Evolutionary conservation across 2,113 vertebrate species (phyloP), one percentile per base, ranked within the genome.

Genomic region (Riparia riparia): DNA sequence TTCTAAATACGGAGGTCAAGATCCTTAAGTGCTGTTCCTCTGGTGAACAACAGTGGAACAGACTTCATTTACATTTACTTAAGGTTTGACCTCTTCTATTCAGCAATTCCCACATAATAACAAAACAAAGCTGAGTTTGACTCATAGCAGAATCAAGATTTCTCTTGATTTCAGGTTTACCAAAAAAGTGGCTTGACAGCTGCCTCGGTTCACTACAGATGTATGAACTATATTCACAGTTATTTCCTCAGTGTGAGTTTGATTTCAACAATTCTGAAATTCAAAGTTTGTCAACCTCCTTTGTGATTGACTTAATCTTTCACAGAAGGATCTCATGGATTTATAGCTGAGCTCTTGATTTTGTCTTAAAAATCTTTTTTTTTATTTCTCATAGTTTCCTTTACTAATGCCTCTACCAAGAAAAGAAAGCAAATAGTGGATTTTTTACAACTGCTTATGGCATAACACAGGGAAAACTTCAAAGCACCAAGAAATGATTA

Each of bases 291-390:
- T 94, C 76, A 88, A 69, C 17, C 28, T 81, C 45, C 57, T 79
- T 82, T 85, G 83, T 86, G 91, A 87, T 84, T 72, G 84, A 89
- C 77, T 93, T 86, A 77, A 71, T 86, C 77, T 89, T 84, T 89
- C 39, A 45, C 77, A 79, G 65, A 89, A 92, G 42, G 42, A 76
- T 91, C 53, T 82, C 45, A 21, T 82, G 61, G 86, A 82, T 92
- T 94, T 89, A 53, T 49, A 44, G n/a, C n/a, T 91, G 84, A 89
- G 56, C 71, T 87, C 39, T 78, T 89, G 57, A 71, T 63, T 87
- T 86, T 56, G 82, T 73, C 91, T 91, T 79, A 9, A 79, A 84
- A 95, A 84, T 60, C 9, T 63, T 73, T 54, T 73, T 54, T 77
- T 77, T 6, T 74, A 13, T 76, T 87, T 92, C 65, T 88, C 50